Conservation (phyloP, 2,888 invertebrate species). For the Esperia sulphurella region DNA sequence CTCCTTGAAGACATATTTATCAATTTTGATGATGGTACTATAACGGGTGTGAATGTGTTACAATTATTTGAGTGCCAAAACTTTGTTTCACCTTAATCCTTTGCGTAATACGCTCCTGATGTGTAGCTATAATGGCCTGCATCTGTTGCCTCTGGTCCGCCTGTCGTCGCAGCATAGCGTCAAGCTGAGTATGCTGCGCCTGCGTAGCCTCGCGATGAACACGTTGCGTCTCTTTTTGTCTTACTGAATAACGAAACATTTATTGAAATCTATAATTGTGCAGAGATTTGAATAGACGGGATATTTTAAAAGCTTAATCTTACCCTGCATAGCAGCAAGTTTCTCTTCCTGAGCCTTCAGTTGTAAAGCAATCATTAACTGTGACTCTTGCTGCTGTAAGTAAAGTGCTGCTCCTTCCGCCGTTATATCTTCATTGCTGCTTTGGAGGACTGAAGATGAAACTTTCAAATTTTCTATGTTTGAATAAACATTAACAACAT, state of each 20-base stretch:
- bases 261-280: background rate
- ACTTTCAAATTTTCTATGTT: constrained; percentile 1
- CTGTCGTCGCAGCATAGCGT: constrained; percentile 73
- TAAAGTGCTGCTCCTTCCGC: constrained; percentile 76
- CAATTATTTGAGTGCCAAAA: no score
- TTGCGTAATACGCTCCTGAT: constrained; percentile 81
- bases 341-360: constrained; percentile 82
- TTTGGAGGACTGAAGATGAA: constrained; percentile 27
- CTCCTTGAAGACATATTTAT: constrained; percentile 35
- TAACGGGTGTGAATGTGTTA: no score
- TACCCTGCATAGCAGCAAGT: constrained; percentile 75
- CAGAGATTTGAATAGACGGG: background rate
- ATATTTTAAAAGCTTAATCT: constrained; percentile 15
- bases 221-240: constrained; percentile 64
- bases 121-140: constrained; percentile 78
- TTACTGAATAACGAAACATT: constrained; percentile 32
- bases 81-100: constrained; percentile 71
- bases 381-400: constrained; percentile 81
- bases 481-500: constrained; percentile 11
- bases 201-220: constrained; percentile 72
- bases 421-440: constrained; percentile 60
- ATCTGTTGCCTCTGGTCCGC: constrained; percentile 77
- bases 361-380: constrained; percentile 80
- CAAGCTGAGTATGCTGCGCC: constrained; percentile 76
- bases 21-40: background rate